Base-by-base conservation (phyloP, 2,888 invertebrate genomes). In the Hydraecia micacea region DNA sequence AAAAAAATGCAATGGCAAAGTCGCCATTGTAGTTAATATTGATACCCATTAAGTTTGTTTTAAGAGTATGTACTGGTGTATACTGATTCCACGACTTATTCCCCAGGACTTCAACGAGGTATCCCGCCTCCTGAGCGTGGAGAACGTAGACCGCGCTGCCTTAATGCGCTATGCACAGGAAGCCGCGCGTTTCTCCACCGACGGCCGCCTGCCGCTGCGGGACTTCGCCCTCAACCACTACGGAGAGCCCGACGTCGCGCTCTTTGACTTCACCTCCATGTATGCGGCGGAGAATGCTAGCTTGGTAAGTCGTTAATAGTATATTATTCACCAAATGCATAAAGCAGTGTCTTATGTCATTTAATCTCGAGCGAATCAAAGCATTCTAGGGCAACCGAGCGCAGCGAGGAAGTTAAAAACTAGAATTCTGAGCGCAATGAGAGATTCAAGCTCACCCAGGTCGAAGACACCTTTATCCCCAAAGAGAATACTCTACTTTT, bases 191-290 rank as follows among this genome's bases (percentile, higher is more conserved):
- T 99, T 99, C 96, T 98, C 99, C 36, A 99, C 99, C 0, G 98
- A 98, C 93, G 98, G 98, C 91, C 98, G 98, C 90, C 97, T 99
- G 97, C 98, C 98, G 73, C 97, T 98, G 91, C 96, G 98, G 88
- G 99, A 99, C 94, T 99, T 99, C 95, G 99, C 99, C 0, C 98
- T 99, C 25, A 99, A 99, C 96, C 99, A 99, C 95, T 99, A 99
- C 93, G 99, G 99, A 0, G 99, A 99, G 93, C 99, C 99, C 0
- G 99, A 99, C 95, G 99, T 99, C 2, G 99, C 99, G 66, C 98
- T 99, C 98, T 99, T 99, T 95, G 99, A 99, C 96, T 99, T 99
- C 94, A 99, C 99, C 0, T 99, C 99, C 1, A 99, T 99, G 98
- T 99, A 99, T 95, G 99, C 99, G 0, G 99, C 99, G 0, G 99